Base-by-base conservation (phyloP, 2,888 invertebrate genomes). In the Nowickia ferox region DNA sequence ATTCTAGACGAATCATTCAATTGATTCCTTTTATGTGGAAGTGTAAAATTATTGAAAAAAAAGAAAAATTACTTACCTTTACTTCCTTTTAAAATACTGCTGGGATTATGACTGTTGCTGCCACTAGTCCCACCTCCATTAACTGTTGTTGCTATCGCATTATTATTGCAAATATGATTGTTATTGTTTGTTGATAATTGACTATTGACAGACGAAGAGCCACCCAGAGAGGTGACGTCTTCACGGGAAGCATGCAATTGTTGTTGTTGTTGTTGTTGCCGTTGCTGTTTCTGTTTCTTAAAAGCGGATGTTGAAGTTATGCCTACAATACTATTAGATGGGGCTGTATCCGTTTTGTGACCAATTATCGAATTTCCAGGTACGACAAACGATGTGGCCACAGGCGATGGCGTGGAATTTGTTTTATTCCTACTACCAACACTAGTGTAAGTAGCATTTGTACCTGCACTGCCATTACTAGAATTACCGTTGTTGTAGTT, bases 191-290 rank as follows among this genome's bases (percentile, higher is more conserved):
- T 84, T 81, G 88, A 74, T 76, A 89, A 88, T 87, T 92, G 92
- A 87, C 92, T 92, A 87, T 91, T 92, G 53, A 90, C 76, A 63
- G 93, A 92, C 69, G 92, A 91, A 69, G 89, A 89, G 83, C 91
- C 92, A 68, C 91, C 91, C 81, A 92, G 80, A 1, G 92, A 91
- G 63, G 89, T 89, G 46, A 91, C 89, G 89, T 92, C 93, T 87
- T 92, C 92, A 69, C 91, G 90, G 63, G 90, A 91, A 57, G 89
- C 88, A 84, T 91, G 88, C 89, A 91, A 88, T 77, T 89, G 90
- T 80, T 68, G 89, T 80, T 84, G 88, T 46, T 61, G 84, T 38
- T 82, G 88, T 61, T 38, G 88, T 53, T 55, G 84, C 30, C 89
- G 90, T 82, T 68, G 88, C 83, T 84, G 88, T 55, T 57, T 38